Evolutionary conservation across 1,140 invertebrate species (phyloP).

Genomic region (Sitobion miscanthi): DNA sequence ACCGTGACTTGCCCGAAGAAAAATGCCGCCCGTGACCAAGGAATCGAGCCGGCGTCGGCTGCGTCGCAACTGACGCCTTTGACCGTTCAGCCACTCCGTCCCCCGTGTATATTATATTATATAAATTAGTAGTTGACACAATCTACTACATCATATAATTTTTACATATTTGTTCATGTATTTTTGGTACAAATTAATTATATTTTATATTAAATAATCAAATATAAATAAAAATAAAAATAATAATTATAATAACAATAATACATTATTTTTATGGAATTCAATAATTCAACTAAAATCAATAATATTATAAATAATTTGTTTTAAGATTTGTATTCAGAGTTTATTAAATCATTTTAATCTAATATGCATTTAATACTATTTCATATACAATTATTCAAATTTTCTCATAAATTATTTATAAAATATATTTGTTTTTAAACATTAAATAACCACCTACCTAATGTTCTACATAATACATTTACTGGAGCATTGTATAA

Average conservation of each 20-base stretch:
- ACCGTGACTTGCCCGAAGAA: too few relatives aligned
- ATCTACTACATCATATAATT: too few relatives aligned
- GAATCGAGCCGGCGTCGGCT: too few relatives aligned
- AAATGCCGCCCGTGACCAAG: too few relatives aligned
- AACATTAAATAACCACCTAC: background rate
- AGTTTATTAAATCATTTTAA: slow-evolving; percentile 1
- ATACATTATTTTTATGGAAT: background rate
- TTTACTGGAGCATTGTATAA: background rate
- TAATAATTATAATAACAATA: too few relatives aligned
- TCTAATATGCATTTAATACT: background rate
- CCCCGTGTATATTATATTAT: too few relatives aligned
- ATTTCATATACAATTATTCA: background rate
- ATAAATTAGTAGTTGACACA: too few relatives aligned
- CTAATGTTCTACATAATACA: background rate
- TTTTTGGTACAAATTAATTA: too few relatives aligned
- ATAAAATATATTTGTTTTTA: background rate
- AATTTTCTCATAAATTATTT: background rate
- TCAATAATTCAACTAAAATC: background rate
- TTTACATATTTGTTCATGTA: too few relatives aligned
- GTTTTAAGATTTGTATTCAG: background rate
- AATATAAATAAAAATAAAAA: background rate
- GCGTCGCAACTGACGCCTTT: too few relatives aligned
- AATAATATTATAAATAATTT: background rate
- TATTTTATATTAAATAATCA: too few relatives aligned
- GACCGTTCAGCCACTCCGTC: too few relatives aligned